Evolutionary conservation across 2,888 invertebrate genomes (phyloP).

Genomic region (Copidosoma aretas): DNA sequence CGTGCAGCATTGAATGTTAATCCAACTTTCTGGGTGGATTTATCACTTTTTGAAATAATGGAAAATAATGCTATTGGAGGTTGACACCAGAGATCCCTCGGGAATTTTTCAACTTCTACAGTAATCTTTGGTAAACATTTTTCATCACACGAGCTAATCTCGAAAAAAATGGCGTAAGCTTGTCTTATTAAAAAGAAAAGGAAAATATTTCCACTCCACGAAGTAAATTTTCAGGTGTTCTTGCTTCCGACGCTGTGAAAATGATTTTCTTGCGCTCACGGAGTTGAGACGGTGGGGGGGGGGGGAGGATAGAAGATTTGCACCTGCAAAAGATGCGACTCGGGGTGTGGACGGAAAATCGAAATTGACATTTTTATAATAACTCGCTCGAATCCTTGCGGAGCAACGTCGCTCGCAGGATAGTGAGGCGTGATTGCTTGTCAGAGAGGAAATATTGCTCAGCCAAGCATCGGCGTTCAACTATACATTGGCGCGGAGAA

Average conservation of each 20-base stretch:
- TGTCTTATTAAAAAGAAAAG: no score
- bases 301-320: not conserved
- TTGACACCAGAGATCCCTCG: no score
- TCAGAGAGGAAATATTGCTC: slow-evolving; percentile 44
- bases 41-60: not conserved
- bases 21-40: not conserved
- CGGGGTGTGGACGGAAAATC: slow-evolving; percentile 14
- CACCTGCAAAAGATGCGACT: slow-evolving; percentile 14
- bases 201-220: no score
- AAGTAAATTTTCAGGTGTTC: not conserved
- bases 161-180: not conserved
- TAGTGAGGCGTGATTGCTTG: slow-evolving; percentile 46
- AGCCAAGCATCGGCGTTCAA: slow-evolving; percentile 6
- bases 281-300: no score
- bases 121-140: no score
- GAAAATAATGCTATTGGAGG: no score
- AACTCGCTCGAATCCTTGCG: slow-evolving; percentile 39
- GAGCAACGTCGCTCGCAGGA: slow-evolving; percentile 46
- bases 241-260: slow-evolving; percentile 19
- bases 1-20: not conserved
- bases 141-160: no score
- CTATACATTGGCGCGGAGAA: no score
- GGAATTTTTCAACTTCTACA: no score
- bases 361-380: slow-evolving; percentile 43
- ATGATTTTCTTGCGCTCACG: slow-evolving; percentile 13